These are phyloP conservation scores for Megamerina dolium DNA, from an alignment of 2,888 invertebrate species.

Conservation along the genomic window DNA sequence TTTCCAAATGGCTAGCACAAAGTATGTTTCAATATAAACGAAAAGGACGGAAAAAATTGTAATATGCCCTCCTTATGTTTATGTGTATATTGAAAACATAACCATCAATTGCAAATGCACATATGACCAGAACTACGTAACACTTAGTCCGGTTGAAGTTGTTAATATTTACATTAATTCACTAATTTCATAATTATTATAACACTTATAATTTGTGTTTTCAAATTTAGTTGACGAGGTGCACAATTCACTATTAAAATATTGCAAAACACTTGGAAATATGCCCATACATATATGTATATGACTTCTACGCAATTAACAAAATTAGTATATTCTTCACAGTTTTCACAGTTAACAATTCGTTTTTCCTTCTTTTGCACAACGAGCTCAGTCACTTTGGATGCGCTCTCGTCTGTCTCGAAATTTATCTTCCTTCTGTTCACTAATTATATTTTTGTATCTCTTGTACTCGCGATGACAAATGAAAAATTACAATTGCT, in stretches of 20 bases:
- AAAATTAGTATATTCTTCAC: background rate
- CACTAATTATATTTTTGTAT: too few relatives aligned
- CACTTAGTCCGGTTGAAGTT: too few relatives aligned
- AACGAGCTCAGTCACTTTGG: background rate
- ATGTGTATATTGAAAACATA: too few relatives aligned
- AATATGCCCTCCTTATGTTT: background rate
- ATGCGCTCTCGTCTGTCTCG: background rate
- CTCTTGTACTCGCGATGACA: slow-evolving; percentile 20
- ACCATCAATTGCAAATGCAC: too few relatives aligned
- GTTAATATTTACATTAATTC: too few relatives aligned
- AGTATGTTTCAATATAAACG: too few relatives aligned
- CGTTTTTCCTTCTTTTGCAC: background rate
- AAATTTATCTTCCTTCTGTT: background rate
- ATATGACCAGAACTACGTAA: too few relatives aligned
- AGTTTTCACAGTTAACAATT: background rate
- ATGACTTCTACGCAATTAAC: background rate
- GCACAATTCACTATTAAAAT: background rate
- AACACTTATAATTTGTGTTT: too few relatives aligned
- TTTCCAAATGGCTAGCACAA: too few relatives aligned
- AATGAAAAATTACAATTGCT: slow-evolving; percentile 19
- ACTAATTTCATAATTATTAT: too few relatives aligned
- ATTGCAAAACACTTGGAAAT: background rate
- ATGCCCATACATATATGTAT: too few relatives aligned
- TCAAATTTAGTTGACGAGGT: background rate
- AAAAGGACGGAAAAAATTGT: background rate